phyloP scores from a whole-genome alignment of 2,113 vertebrate genomes.

The Cephalopholis sonnerati region DNA sequence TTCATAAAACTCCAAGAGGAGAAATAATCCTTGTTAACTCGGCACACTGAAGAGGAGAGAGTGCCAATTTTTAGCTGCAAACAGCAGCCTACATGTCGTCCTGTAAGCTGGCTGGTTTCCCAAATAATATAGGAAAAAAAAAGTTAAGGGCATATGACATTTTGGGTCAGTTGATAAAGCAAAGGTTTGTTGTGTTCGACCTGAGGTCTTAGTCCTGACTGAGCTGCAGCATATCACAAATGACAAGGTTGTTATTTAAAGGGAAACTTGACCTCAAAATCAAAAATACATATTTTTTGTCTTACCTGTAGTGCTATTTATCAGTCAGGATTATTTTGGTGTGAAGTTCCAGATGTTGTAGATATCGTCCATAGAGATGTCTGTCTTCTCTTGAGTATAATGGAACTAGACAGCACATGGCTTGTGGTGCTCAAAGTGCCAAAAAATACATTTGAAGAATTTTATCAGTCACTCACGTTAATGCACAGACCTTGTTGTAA shows the following conservation, averaged over 20 bases:
- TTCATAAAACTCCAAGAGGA: constrained; percentile 47
- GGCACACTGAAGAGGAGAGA: constrained; percentile 25
- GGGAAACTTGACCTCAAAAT: too few relatives aligned
- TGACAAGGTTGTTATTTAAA: neutral
- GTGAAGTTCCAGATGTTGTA: too few relatives aligned
- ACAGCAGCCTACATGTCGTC: constrained; percentile 21
- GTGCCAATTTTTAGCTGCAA: constrained; percentile 5
- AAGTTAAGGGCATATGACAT: neutral
- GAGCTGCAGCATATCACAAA: neutral
- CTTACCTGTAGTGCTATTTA: too few relatives aligned
- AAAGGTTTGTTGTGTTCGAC: neutral
- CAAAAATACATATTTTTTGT: too few relatives aligned
- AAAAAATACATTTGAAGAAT: too few relatives aligned
- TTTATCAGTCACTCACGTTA: too few relatives aligned
- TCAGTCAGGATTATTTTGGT: too few relatives aligned
- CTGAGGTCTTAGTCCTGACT: neutral
- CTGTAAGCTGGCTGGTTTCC: constrained; percentile 5
- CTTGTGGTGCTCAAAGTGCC: too few relatives aligned
- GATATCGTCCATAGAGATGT: too few relatives aligned
- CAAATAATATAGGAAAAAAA: neutral
- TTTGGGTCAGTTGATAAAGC: constrained; percentile 32
- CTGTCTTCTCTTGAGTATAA: too few relatives aligned
- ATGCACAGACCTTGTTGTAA: too few relatives aligned
- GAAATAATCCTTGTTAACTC: constrained; percentile 65
- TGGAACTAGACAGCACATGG: too few relatives aligned